These are phyloP conservation scores for Paedocypris micromegethes DNA, from an alignment of 2,797 vertebrate genomes.

Conservation along the genomic window DNA sequence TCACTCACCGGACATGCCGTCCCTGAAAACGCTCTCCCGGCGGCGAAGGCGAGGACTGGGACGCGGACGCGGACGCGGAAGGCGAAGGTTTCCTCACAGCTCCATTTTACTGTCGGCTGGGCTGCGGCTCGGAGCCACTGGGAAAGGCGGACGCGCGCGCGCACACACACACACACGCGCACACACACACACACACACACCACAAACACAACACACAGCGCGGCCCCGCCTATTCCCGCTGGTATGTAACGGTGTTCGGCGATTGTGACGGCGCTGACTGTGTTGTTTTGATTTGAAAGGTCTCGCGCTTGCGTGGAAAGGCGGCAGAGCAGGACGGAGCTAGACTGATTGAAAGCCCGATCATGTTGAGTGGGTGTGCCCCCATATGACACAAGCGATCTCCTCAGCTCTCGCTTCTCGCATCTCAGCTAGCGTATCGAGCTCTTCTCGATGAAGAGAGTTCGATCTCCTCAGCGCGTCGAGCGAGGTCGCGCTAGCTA, in stretches of 20 bases:
- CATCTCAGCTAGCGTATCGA: no score
- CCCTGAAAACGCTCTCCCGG: slow-evolving; percentile 39
- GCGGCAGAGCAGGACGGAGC: no score
- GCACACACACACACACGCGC: slow-evolving; percentile 28
- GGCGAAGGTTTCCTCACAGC: slow-evolving; percentile 8
- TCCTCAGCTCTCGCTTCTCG: slow-evolving; percentile 14
- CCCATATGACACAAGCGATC: no score
- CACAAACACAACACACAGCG: slow-evolving; percentile 5
- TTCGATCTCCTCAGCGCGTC: no score
- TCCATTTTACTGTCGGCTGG: slow-evolving; percentile 33
- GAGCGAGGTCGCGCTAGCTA: no score
- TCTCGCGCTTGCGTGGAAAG: no score
- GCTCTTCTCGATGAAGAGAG: no score
- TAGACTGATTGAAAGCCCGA: no score
- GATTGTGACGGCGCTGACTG: no score
- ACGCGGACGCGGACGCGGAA: background rate
- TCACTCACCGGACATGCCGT: slow-evolving; percentile 65
- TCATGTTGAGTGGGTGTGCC: no score
- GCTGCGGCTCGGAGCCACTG: slow-evolving; percentile 43
- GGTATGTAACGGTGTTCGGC: no score
- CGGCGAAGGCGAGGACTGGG: slow-evolving; percentile 30
- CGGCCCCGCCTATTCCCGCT: slow-evolving; percentile 19
- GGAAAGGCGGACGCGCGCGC: slow-evolving; percentile 35
- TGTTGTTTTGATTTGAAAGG: no score
- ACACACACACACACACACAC: slow-evolving; percentile 14